Evolutionary conservation across 1,140 invertebrate genomes (phyloP).

Genomic region (Euwallacea fornicatus): DNA sequence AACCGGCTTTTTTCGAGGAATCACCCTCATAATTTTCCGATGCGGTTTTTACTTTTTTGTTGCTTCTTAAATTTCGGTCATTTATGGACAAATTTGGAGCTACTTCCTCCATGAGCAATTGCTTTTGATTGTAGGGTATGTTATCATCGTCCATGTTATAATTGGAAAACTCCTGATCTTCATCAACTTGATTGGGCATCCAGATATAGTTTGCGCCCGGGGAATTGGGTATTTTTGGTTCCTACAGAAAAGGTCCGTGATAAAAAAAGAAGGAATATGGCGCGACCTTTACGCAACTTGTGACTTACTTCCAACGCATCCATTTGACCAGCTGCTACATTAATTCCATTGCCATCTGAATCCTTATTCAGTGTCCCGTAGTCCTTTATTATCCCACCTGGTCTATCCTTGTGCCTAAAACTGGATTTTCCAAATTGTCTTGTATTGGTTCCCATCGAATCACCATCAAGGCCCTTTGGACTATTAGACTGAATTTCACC

Average conservation of each 20-base stretch:
- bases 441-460: constrained; percentile 30
- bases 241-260: neutral
- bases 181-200: constrained; percentile 22
- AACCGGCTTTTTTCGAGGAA: constrained; percentile 5
- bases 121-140: constrained; percentile 41
- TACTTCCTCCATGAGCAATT: constrained; percentile 36
- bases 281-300: too few relatives aligned
- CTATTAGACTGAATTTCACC: neutral
- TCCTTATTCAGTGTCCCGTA: constrained; percentile 2
- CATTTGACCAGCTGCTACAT: too few relatives aligned
- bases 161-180: constrained; percentile 27
- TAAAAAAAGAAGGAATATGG: neutral
- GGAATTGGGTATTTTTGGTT: neutral
- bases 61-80: constrained; percentile 50
- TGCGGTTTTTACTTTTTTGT: constrained; percentile 32
- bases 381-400: constrained; percentile 41
- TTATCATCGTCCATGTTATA: constrained; percentile 37
- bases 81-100: neutral
- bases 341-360: too few relatives aligned
- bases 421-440: constrained; percentile 45
- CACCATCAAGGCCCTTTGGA: constrained; percentile 33
- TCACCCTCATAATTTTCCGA: too few relatives aligned
- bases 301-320: too few relatives aligned
- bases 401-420: constrained; percentile 47
- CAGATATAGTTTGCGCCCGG: constrained; percentile 16